A percentile compares a stretch with the other conserved stretches of the same genome.
Conservation (phyloP, 2,888 invertebrate species). For the Lasiommata megera region DNA sequence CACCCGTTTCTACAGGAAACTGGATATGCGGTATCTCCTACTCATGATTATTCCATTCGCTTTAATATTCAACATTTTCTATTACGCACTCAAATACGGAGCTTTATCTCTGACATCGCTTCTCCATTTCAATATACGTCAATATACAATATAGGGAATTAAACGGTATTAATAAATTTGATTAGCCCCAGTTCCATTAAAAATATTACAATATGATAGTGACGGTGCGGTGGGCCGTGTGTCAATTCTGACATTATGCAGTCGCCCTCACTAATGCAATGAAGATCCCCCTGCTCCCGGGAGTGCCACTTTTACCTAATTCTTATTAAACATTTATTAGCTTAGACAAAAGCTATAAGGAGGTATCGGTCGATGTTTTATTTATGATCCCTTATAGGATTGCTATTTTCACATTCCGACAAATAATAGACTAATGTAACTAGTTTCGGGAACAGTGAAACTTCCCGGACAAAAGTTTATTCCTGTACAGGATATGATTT, state of each 20-base stretch:
- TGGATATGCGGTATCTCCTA: conserved; percentile 19
- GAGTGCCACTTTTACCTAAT: conserved; percentile 73
- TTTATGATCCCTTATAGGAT: conserved; percentile 73
- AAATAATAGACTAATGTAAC: conserved; percentile 31
- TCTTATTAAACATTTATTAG: conserved; percentile 80
- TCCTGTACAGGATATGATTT: conserved; percentile 8
- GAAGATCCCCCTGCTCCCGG: conserved; percentile 48
- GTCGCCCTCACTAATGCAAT: conserved; percentile 64
- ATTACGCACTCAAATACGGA: conserved; percentile 15
- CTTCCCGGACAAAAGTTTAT: conserved; percentile 16
- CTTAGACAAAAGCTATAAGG: conserved; percentile 73
- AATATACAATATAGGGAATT: conserved; percentile 21
- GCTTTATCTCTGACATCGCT: conserved; percentile 21
- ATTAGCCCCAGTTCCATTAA: conserved; percentile 39
- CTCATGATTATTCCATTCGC: conserved; percentile 21
- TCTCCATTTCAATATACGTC: conserved; percentile 16
- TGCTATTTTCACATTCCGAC: conserved; percentile 52
- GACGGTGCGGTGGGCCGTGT: conserved; percentile 37
- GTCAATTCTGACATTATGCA: conserved; percentile 70
- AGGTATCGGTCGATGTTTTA: conserved; percentile 72
- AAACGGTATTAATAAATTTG: conserved; percentile 32
- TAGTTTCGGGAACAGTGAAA: conserved; percentile 18
- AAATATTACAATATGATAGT: conserved; percentile 39
- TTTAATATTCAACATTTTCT: conserved; percentile 23
- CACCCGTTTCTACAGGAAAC: conserved; percentile 21